Percentiles rank a stretch among this genome's conserved stretches.
phyloP scores from a whole-genome alignment of 37 sponge, comb jelly and placozoan species.

The Spongilla lacustris region DNA sequence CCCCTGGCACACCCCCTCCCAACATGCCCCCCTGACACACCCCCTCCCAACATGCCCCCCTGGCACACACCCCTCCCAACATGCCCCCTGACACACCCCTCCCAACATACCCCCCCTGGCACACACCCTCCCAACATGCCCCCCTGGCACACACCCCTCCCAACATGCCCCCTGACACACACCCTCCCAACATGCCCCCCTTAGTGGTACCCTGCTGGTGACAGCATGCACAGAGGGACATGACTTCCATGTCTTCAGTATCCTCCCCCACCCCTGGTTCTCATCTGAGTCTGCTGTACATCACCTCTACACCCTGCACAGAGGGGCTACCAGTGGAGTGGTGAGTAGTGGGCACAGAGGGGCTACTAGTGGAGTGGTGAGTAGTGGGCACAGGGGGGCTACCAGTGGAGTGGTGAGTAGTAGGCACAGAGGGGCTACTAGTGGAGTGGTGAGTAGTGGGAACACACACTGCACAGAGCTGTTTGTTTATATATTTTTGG shows the following conservation, averaged over 20 bases:
- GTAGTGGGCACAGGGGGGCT: slow-evolving; percentile 86
- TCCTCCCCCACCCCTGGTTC: slow-evolving; percentile 80
- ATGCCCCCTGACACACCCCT: no score
- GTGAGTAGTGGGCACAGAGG: slow-evolving; percentile 89
- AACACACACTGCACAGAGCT: no score
- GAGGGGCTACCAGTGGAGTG: slow-evolving; percentile 90
- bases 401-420: slow-evolving; percentile 83
- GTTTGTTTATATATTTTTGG: no score
- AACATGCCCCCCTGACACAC: no score
- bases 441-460: slow-evolving; percentile 78
- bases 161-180: no score
- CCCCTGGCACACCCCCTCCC: no score
- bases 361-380: slow-evolving; percentile 85
- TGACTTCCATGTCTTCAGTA: slow-evolving; percentile 85
- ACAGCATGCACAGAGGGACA: slow-evolving; percentile 90
- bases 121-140: no score
- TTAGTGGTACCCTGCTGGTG: slow-evolving; percentile 91
- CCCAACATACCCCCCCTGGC: no score
- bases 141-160: no score
- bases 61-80: not conserved
- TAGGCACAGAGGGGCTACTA: slow-evolving; percentile 91
- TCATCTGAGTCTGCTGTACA: slow-evolving; percentile 81
- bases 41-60: not conserved
- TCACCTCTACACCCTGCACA: slow-evolving; percentile 88
- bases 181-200: not conserved